phyloP scores from a whole-genome alignment of 1,140 invertebrate genomes.

The Tribolium madens region DNA sequence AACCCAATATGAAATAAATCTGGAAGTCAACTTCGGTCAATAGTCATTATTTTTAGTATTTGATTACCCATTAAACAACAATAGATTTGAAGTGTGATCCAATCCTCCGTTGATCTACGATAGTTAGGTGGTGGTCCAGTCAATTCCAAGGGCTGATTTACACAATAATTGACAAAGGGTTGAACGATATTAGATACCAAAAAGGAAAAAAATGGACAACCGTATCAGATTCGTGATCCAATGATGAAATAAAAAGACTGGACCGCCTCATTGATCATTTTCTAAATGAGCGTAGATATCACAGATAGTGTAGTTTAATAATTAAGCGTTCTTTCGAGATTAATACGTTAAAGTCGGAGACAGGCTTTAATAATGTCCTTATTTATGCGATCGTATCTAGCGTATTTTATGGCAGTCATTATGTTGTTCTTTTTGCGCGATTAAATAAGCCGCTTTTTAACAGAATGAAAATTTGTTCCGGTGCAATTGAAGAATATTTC shows the following conservation, averaged over 20 bases:
- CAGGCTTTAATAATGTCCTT: constrained; percentile 37
- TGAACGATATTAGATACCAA: background rate
- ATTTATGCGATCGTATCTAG: constrained; percentile 39
- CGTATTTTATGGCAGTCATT: constrained; percentile 39
- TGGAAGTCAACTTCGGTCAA: background rate
- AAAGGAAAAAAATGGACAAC: constrained; percentile 14
- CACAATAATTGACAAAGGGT: constrained; percentile 7
- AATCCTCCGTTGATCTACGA: constrained; percentile 1
- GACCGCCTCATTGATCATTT: constrained; percentile 34
- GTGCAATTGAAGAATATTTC: background rate
- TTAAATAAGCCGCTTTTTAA: background rate
- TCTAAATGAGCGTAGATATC: constrained; percentile 39
- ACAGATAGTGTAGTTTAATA: constrained; percentile 35
- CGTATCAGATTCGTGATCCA: constrained; percentile 1
- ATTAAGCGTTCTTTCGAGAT: constrained; percentile 26
- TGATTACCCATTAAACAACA: background rate
- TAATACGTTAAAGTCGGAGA: constrained; percentile 47
- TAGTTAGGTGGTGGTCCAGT: constrained; percentile 17
- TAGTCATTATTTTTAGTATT: background rate
- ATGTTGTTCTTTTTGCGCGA: background rate
- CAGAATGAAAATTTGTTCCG: background rate
- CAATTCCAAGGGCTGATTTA: background rate
- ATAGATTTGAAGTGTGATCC: background rate
- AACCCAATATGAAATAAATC: background rate
- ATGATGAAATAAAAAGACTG: background rate